phyloP scores from a whole-genome alignment of 2,888 invertebrate species.

The Hipparchia sbordonii region DNA sequence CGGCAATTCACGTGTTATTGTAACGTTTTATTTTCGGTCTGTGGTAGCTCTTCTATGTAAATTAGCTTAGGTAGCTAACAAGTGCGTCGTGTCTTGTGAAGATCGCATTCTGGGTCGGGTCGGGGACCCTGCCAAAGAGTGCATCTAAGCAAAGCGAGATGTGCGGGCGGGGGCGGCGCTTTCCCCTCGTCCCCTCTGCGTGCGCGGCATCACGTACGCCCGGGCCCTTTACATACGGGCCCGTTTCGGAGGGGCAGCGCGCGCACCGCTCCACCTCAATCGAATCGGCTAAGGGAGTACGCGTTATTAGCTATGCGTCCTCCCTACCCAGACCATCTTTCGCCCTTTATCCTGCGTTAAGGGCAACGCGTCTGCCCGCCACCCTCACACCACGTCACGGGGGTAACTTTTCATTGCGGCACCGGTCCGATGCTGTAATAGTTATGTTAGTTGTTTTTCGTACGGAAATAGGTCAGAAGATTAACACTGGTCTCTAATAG shows the following conservation, averaged over 20 bases:
- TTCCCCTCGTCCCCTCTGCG: conserved; percentile 52
- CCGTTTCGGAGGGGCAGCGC: conserved; percentile 61
- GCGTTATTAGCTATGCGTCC: conserved; percentile 67
- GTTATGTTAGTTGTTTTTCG: conserved; percentile 43
- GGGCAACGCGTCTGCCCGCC: conserved; percentile 52
- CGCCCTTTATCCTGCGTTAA: conserved; percentile 50
- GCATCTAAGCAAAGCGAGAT: conserved; percentile 64
- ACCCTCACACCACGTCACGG: conserved; percentile 51
- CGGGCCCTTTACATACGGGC: conserved; percentile 60
- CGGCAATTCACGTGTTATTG: conserved; percentile 52
- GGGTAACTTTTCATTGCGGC: conserved; percentile 47
- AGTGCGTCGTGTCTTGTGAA: conserved; percentile 16
- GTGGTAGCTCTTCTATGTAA: conserved; percentile 27
- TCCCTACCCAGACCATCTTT: conserved; percentile 54
- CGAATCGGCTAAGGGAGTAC: conserved; percentile 71
- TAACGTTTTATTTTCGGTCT: conserved; percentile 20
- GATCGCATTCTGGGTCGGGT: conserved; percentile 39
- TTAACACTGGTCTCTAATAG: conserved; percentile 38
- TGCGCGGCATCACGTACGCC: conserved; percentile 72
- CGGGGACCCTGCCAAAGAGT: conserved; percentile 61
- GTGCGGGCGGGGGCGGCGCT: conserved; percentile 59
- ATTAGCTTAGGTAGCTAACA: conserved; percentile 19
- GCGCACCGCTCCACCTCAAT: conserved; percentile 63
- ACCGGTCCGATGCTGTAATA: conserved; percentile 49
- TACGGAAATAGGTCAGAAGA: conserved; percentile 65